Base-by-base conservation (phyloP, 2,888 invertebrate species). In the Ptychoptera albimana region DNA sequence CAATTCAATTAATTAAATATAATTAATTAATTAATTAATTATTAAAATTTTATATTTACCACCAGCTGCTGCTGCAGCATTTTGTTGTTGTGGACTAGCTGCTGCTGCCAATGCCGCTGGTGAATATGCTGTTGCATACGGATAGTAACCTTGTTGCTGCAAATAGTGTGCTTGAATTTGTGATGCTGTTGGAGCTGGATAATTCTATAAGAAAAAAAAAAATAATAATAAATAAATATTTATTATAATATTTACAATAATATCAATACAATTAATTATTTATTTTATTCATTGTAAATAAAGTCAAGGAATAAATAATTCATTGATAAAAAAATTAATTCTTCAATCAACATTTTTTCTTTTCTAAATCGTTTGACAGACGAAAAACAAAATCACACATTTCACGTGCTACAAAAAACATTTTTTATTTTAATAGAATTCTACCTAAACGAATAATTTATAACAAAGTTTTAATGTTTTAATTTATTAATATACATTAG, bases 121-220 rank as follows among this genome's bases (percentile, higher is more conserved):
- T 69, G 73, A 74, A 60, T 74, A 79, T 12, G 42, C 35, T 32
- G 32, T 32, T 52, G 72, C 74, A 54, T 76, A 75, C 57, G 75
- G 75, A 55, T 75, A 75, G 66, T 80, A 80, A 42, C 81, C 77
- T 44, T 80, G 79, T 58, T 85, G 83, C 23, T 23, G 42, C 76
- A 84, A 77, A 59, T 84, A 86, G 53, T 84, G 77, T 51, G 76
- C 77, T 61, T 82, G 84, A 78, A 85, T 76, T 60, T 80, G 73
- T 52, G 65, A 53, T 46, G 68, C 73, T 49, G 76, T 73, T 52
- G 65, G 53, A 45, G 68, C 73, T 49, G 76, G 77, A 60, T 79
- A 80, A 41, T 78, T 76, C 72, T 83, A 77, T 37, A 67, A 64
- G 43, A 36, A 42, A 44, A 31, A 41, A 39, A 43, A 35, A 42